Percentiles rank a stretch among this genome's conserved stretches.
Conservation (phyloP, 2,113 vertebrate species). For the Callorhinus ursinus region DNA sequence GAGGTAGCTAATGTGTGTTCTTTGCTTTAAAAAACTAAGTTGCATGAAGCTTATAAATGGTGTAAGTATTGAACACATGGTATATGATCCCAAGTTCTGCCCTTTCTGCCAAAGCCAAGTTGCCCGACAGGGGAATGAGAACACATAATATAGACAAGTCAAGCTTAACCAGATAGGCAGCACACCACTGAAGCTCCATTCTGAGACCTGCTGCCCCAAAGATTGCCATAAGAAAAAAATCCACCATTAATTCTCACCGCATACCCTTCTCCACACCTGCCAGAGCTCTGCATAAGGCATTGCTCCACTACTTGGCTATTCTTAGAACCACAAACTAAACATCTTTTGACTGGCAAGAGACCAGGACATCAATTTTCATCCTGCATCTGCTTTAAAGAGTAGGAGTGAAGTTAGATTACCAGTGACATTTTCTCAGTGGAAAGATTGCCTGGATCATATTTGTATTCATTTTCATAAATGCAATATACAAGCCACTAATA, state of each 20-base stretch:
- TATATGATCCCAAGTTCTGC: background rate
- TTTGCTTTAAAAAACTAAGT: background rate
- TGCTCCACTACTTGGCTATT: constrained; percentile 2
- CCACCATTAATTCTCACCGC: background rate
- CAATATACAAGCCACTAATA: constrained; percentile 86
- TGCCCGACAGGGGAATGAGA: background rate
- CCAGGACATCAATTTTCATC: constrained; percentile 26
- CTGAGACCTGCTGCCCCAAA: background rate
- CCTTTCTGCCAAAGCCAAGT: background rate
- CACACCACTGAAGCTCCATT: background rate
- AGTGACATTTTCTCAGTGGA: constrained; percentile 73
- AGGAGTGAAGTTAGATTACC: constrained; percentile 71
- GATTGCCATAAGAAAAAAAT: background rate
- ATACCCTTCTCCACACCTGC: background rate
- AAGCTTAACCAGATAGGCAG: background rate
- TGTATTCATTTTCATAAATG: constrained; percentile 89
- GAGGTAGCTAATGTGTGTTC: background rate
- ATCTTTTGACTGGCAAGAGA: constrained; percentile 58
- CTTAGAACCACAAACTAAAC: constrained; percentile 48
- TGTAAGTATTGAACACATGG: background rate
- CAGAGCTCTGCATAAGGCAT: background rate
- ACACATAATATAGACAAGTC: background rate
- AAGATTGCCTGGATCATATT: constrained; percentile 83
- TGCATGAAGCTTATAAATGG: background rate
- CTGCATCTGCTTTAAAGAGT: constrained; percentile 48